These are phyloP conservation scores for Cecropterus lyciades DNA, from an alignment of 1,140 invertebrate species.

Conservation along the genomic window DNA sequence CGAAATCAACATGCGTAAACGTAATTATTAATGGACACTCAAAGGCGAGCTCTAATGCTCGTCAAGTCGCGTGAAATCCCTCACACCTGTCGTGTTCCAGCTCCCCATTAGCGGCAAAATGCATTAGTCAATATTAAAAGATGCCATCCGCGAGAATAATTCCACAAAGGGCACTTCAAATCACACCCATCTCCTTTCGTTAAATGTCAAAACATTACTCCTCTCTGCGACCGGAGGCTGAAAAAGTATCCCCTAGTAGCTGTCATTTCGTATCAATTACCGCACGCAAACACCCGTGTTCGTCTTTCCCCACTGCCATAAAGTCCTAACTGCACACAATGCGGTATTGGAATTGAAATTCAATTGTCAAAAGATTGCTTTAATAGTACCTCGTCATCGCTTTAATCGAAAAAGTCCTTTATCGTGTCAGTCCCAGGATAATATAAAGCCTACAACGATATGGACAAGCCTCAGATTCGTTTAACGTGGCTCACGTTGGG, in stretches of 20 bases:
- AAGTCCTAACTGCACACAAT: conserved; percentile 75
- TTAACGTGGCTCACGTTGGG: conserved; percentile 34
- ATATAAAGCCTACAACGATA: conserved; percentile 61
- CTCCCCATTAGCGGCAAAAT: conserved; percentile 77
- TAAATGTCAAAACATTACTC: conserved; percentile 82
- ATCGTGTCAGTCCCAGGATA: conserved; percentile 40
- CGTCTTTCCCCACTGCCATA: conserved; percentile 49
- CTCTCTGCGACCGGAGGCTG: conserved; percentile 70
- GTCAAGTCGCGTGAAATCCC: conserved; percentile 47
- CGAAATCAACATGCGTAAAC: background rate
- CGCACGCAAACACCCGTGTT: conserved; percentile 78
- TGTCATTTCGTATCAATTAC: conserved; percentile 84
- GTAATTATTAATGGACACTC: conserved; percentile 7
- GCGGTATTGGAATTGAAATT: conserved; percentile 75
- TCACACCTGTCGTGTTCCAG: conserved; percentile 75
- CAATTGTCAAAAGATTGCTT: conserved; percentile 82
- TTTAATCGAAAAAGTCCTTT: conserved; percentile 66
- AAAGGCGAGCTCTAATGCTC: conserved; percentile 7
- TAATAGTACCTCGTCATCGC: conserved; percentile 66
- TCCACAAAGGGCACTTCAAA: conserved; percentile 84
- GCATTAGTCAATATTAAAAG: conserved; percentile 83
- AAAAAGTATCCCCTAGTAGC: conserved; percentile 72
- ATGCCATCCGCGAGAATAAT: conserved; percentile 78
- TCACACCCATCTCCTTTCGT: conserved; percentile 81
- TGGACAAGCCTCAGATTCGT: conserved; percentile 62